These are phyloP conservation scores for Mimachlamys varia DNA, from an alignment of 2,888 invertebrate species.

Conservation along the genomic window DNA sequence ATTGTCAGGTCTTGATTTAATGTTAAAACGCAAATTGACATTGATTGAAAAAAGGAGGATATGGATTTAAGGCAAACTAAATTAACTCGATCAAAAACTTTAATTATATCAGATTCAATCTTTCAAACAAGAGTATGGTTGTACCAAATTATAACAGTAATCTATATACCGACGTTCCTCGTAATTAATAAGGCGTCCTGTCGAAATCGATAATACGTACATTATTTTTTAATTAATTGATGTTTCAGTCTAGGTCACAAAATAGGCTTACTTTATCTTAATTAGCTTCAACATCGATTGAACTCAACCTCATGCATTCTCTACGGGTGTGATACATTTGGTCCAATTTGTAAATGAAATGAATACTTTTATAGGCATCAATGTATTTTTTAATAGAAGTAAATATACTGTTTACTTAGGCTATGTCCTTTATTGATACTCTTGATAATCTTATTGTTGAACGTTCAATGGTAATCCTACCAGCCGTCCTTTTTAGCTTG, in stretches of 20 bases:
- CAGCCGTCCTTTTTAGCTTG: neutral
- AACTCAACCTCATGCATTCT: neutral
- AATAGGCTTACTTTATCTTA: neutral
- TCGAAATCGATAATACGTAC: neutral
- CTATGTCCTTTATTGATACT: neutral
- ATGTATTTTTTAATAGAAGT: neutral
- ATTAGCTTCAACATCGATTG: neutral
- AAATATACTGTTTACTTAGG: neutral
- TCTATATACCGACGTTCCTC: neutral
- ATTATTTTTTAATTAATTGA: neutral
- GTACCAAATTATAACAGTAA: too few relatives aligned
- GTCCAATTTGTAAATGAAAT: neutral
- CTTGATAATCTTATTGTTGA: neutral
- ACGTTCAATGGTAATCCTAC: neutral
- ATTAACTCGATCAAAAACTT: too few relatives aligned
- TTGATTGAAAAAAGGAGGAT: too few relatives aligned
- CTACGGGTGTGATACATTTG: neutral
- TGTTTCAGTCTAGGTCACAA: neutral
- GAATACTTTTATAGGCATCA: neutral
- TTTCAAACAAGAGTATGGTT: too few relatives aligned
- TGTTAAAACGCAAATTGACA: too few relatives aligned
- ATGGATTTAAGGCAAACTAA: too few relatives aligned
- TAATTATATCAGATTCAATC: too few relatives aligned
- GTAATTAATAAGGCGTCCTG: neutral
- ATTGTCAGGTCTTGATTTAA: too few relatives aligned